Evolutionary conservation across 1,140 invertebrate species (phyloP), one percentile per base, ranked within the genome.

Genomic region (Hylyphantes graminicola): DNA sequence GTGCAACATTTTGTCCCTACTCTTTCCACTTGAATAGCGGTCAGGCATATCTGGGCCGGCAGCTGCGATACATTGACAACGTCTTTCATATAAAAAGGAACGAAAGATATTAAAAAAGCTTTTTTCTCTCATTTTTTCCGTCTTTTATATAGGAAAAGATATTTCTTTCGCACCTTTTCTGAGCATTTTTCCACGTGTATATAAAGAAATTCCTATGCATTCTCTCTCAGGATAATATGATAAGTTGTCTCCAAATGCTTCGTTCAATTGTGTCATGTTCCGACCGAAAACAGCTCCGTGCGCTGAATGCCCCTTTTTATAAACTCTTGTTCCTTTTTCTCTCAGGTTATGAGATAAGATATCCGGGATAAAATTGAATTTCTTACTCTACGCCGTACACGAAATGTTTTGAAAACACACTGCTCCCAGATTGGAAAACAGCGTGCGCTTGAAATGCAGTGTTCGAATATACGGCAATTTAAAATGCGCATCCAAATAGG

Each of bases 11-110:
- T 75, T 73, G 55, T 19, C 53, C 78, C 19, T 74, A n/a, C 68
- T 12, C 19, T 74, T 74, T 75, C 72, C 53, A 55, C 53, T 83
- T 75, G 80, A 74, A 83, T 75, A 82, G 80, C 51, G 57, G 70
- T 57, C 70, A 64, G 53, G 61, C 11, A 75, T 83, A 83, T 64
- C 80, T n/a, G 48, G 19, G 51, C 51, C n/a, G 70, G 80, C 80
- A 83, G 72, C 80, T 83, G 72, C 19, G 67, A 13, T 61, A 73
- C 79, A 75, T 63, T 83, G 70, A 82, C 80, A 83, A 83, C 80
- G 70, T 4, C 72, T 74, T 74, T 83, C 61, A 74, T 75, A 83
- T 74, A 81, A 83, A 83, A 67, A 51, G 80, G 48, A 17, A 7
- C 19, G n/a, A 73, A 73, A 21, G 80, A 74, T 81, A 81, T 74